Evolutionary conservation across 2,113 vertebrate species (phyloP), one percentile per base, ranked within the genome.

Genomic region (Nesogale talazaci): DNA sequence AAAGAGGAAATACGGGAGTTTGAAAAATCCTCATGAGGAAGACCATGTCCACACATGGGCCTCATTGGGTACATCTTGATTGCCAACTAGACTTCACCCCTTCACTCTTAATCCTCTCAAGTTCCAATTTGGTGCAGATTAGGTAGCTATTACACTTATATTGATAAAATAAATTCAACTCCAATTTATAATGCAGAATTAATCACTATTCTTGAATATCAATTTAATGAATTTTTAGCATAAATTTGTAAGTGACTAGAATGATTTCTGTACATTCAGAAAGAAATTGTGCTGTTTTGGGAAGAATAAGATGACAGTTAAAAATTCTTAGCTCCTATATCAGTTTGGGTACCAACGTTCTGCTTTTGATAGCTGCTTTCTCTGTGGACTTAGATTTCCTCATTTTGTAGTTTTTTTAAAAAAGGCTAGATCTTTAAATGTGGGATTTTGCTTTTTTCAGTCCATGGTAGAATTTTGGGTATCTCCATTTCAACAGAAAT

Each of bases 401-500:
- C 34, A 22, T 6, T 3, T 52, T 52, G 14, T 7, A 52, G 10
- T 52, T 7, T 7, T 52, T 52, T 7, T 7, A 52, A 52, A 23
- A 40, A 52, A 56, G 15, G 23, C 2, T 29, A 42, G 4, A 74
- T 77, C 12, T 85, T 10, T 74, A 89, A 14, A 0, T 40, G 10
- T 52, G 9, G 79, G 85, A 83, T 88, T 34, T 69, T 69, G 20
- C 16, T 69, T 69, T 15, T 74, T 8, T 20, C 78, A 3, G 4
- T 79, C 38, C 36, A 88, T 16, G 19, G 20, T 7, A 86, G 17
- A 9, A 14, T 76, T 89, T 57, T n/a, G 76, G 5, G 11, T 17
- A 83, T 74, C 81, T 86, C 34, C 14, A 89, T 75, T 72, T 65
- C 42, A 81, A 46, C 8, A 81, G 34, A 10, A 79, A n/a, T 70